Base-by-base conservation (phyloP, 2,113 vertebrate species). In the Ellobius talpinus region DNA sequence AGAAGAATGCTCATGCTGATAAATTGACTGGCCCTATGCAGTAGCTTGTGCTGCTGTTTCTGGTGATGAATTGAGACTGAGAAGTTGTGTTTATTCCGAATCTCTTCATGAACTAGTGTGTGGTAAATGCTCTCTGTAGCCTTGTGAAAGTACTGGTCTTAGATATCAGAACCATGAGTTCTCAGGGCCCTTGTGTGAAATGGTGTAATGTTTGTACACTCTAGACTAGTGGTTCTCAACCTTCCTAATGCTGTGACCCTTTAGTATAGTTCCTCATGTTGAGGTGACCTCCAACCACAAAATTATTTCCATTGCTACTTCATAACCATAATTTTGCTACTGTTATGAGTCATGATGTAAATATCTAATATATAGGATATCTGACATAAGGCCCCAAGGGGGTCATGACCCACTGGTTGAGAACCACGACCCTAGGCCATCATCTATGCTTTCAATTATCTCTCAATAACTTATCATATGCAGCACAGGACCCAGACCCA, bases 41-140 rank as follows among this genome's bases (percentile, higher is more conserved):
- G 5, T 77, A 68, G 76, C 42, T 91, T 81, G 50, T 52, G 61
- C 73, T 91, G 65, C 66, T 90, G 39, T 74, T 94, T 92, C 95
- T 61, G 47, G 45, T n/a, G 77, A 58, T 33, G 63, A 33, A 76
- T 66, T 33, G n/a, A 4, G 50, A 76, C 68, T 93, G 66, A 74
- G 52, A 68, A 65, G 61, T 94, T 94, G n/a, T 63, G 55, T 90
- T 96, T 90, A 77, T 61, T 89, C 47, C 55, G 36, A 86, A 92
- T 95, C 73, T 89, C 52, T 85, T 29, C 72, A 36, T 87, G 55
- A 93, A 29, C 31, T 85, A 81, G 47, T 26, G 70, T 66, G 17
- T 12, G 31, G 52, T 42, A 66, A 93, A 52, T 87, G 31, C 74
- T 96, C 85, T 50, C 36, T 88, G 23, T 63, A 77, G 39, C 58